Evolutionary conservation across 2,797 vertebrate species (phyloP), one percentile per base, ranked within the genome.

Genomic region (Acanthiza pusilla): DNA sequence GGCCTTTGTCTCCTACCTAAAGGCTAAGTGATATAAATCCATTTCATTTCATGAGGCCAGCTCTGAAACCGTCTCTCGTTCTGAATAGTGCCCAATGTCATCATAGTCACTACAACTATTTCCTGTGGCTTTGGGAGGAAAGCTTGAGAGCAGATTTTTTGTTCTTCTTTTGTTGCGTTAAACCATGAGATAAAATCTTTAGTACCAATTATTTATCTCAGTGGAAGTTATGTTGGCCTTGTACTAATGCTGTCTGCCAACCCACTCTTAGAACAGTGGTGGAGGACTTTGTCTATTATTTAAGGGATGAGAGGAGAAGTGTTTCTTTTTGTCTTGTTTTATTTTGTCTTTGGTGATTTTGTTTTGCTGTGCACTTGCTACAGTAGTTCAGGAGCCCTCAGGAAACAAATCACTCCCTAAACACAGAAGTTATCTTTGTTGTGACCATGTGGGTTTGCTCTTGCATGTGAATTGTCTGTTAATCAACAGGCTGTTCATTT

Each of bases 271-370:
- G 50, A 89, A n/a, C 19, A 80, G 30, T 0, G 0, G 53, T 2
- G 1, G 48, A 48, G 13, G 25, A 72, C n/a, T 73, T 76, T 15
- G 29, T 74, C 72, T 40, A 53, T 75, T 72, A 70, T 87, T 68
- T 85, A 48, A 50, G 9, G 20, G 25, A 65, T 34, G 23, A 65
- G 36, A 70, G 11, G 48, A 83, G 36, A 50, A 11, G 32, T 1
- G 0, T 43, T 73, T 21, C 45, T 75, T 76, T 57, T 63, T 50
- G 23, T 53, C 53, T 83, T 57, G 17, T 25, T 84, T 73, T 80
- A 13, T 87, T 91, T 91, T 93, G 23, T 40, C 65, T 85, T 82
- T 34, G 25, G 30, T 86, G 73, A 42, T 75, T 89, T 90, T 75
- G 40, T 75, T 85, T 85, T 92, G 19, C 47, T 72, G 42, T 26